Base-by-base conservation (phyloP, 2,888 invertebrate genomes). In the Scaptomyza tumidula region DNA sequence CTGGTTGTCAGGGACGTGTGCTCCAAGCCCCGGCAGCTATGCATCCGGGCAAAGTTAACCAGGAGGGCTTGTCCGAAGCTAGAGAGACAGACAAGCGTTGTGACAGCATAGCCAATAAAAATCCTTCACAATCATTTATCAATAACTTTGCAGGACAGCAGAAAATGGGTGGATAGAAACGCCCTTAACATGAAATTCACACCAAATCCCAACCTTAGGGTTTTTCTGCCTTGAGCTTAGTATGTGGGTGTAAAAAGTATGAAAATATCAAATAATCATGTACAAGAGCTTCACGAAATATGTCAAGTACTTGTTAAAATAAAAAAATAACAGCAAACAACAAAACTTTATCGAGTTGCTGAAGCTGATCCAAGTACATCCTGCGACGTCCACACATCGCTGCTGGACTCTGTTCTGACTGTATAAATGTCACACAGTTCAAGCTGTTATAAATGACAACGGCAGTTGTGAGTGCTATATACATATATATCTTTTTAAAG, bases 101-200 rank as follows among this genome's bases (percentile, higher is more conserved):
- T 88, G 82, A 80, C 78, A 77, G 67, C 55, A 45, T 53, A 71
- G 64, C 80, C 71, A 80, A 84, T 89, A 82, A 80, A 83, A 83
- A 77, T 75, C 75, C 71, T 77, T 81, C 77, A 74, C 76, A 80
- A 79, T 83, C 89, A 90, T 89, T 90, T 90, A 89, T 90, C 87
- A 90, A 76, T 88, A 81, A 63, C 33, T 78, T 78, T 71, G 52
- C 61, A 56, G 58, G 29, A 46, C 33, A 31, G 58, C 29, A 45
- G 56, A 14, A 14, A 16, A 16, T 16, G 35, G 14, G 19, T 33
- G 29, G 24, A 63, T 35, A 50, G 54, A 63, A 60, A 24, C 48
- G 48, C 37, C 52, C 39, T 10, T 9, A 14, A 37, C 14, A 13
- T 10, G 16, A 31, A 19, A 31, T 13, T 13, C 9, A 41, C 43